Percentiles rank a stretch among this genome's conserved stretches.
These are phyloP conservation scores for Cuniculus paca DNA, from an alignment of 2,797 vertebrate genomes.

Conservation along the genomic window DNA sequence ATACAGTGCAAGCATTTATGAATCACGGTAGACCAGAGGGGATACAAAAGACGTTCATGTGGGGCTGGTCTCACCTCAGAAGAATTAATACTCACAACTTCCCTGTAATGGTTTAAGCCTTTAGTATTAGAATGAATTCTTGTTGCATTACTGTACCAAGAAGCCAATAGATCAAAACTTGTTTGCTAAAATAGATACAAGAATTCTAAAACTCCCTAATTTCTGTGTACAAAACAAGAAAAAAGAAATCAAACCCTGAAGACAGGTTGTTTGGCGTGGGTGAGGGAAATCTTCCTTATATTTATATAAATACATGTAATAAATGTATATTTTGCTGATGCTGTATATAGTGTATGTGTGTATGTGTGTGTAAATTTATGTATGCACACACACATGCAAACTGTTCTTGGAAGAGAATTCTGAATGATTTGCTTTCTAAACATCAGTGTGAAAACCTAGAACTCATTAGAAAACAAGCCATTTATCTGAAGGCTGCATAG, in stretches of 20 bases:
- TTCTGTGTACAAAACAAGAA: constrained; percentile 75
- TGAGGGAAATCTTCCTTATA: constrained; percentile 89
- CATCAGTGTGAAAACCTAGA: constrained; percentile 94
- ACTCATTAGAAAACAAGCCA: constrained; percentile 93
- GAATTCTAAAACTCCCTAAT: constrained; percentile 79
- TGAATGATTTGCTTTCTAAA: constrained; percentile 93
- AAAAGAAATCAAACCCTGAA: constrained; percentile 84
- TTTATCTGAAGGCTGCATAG: constrained; percentile 94
- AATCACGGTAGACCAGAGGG: constrained; percentile 92
- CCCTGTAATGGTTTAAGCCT: constrained; percentile 85
- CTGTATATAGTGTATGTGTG: constrained; percentile 90
- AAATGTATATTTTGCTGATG: constrained; percentile 95
- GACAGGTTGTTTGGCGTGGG: constrained; percentile 81
- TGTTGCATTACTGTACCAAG: constrained; percentile 84
- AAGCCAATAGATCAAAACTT: constrained; percentile 89
- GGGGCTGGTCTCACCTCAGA: constrained; percentile 91
- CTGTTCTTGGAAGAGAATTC: constrained; percentile 90
- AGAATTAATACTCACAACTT: constrained; percentile 86
- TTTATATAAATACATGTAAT: constrained; percentile 91
- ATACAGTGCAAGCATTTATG: constrained; percentile 88
- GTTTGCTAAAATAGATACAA: constrained; percentile 87
- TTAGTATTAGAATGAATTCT: constrained; percentile 85
- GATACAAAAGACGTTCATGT: constrained; percentile 90
- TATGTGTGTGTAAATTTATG: constrained; percentile 25
- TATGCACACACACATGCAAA: constrained; percentile 78